A percentile compares a stretch with the other conserved stretches of the same genome.
phyloP scores from a whole-genome alignment of 2,797 vertebrate genomes.

The Notolepis coatsorum region DNA sequence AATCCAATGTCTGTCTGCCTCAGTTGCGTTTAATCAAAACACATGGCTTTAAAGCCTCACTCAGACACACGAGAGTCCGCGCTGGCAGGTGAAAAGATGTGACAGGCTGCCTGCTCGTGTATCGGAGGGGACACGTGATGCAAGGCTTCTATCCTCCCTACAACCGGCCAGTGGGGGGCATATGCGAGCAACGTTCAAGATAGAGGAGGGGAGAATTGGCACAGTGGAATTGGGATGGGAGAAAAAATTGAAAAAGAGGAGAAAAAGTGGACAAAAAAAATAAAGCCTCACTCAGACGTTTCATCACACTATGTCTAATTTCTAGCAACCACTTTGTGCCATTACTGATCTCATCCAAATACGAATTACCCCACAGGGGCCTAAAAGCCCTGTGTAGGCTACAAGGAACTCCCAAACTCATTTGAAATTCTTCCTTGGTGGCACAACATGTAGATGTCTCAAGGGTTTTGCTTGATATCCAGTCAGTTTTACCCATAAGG shows the following conservation, averaged over 20 bases:
- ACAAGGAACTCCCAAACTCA: slow-evolving; percentile 12
- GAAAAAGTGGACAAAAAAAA: too few species aligned
- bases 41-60: slow-evolving; percentile 33
- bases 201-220: too few species aligned
- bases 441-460: not conserved
- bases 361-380: slow-evolving; percentile 23
- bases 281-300: slow-evolving; percentile 43
- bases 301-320: slow-evolving; percentile 51
- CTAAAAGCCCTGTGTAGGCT: slow-evolving; percentile 10
- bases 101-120: too few species aligned
- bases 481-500: slow-evolving; percentile 1
- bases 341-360: slow-evolving; percentile 35
- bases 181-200: too few species aligned
- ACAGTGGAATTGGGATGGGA: too few species aligned
- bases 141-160: too few species aligned
- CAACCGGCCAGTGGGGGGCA: too few species aligned
- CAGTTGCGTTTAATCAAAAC: slow-evolving; percentile 46
- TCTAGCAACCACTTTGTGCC: slow-evolving; percentile 36
- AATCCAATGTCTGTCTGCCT: slow-evolving; percentile 38
- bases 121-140: too few species aligned
- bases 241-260: too few species aligned
- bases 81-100: too few species aligned
- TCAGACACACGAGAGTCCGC: too few species aligned
- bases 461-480: not conserved
- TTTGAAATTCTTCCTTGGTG: slow-evolving; percentile 11